Base-by-base conservation (phyloP, 64 coral and sea anemone species). In the Acropora yongei region DNA sequence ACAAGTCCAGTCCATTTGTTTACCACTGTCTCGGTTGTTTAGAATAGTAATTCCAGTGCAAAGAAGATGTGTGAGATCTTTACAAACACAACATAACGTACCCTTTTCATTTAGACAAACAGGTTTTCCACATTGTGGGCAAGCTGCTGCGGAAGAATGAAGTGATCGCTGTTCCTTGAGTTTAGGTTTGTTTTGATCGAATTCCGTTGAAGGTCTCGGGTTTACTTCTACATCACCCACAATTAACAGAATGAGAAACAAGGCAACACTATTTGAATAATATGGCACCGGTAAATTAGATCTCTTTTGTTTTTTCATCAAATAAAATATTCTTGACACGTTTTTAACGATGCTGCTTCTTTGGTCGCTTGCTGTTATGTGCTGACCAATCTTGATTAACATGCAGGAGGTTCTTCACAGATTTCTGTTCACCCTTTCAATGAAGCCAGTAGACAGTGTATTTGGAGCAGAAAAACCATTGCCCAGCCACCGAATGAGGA, bases 1-100 rank as follows among this genome's bases (percentile, higher is more conserved):
- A 30, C 67, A 71, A 30, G 67, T 71, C 67, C 67, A 71, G 67
- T 71, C 67, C 14, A 30, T 71, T 71, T 71, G 67, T 71, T 71
- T 71, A 71, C 67, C 67, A 71, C 19, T 71, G 14, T 18, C 67
- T 18, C 1, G 67, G 67, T 71, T 71, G 4, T 30, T 71, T 71
- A 0, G 19, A 71, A 16, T 30, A 16, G 67, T 71, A 30, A 71
- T 71, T 71, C 67, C 67, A 71, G 8, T 71, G 19, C 19, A 71
- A 10, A 71, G 14, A 71, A 71, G 19, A 71, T 18, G 67, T 71
- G 67, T 71, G 14, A 71, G 19, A 71, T 71, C 67, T 30, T 71
- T 71, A 30, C 67, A 71, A 30, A 71, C 3, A 71, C 67, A 71
- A 71, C 0, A 71, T 71, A 71, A 71, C 7, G 11, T 18, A 18